These are phyloP conservation scores for Taeniopygia guttata DNA, from an alignment of 2,797 vertebrate species.

Conservation along the genomic window DNA sequence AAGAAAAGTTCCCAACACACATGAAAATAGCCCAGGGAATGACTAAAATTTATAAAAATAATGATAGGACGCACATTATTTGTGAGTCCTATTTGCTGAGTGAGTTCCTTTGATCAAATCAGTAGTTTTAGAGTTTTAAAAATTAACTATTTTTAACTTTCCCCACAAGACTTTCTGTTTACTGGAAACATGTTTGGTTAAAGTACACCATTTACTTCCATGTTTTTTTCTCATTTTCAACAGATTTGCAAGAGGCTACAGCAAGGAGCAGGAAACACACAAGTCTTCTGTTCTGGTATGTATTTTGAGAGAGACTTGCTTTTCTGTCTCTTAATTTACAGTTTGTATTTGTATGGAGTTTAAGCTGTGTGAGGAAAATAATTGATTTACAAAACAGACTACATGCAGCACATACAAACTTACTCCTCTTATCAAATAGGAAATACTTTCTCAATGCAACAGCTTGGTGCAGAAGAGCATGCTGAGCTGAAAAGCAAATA, in stretches of 20 bases:
- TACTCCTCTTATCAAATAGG: slow-evolving; percentile 41
- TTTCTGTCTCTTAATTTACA: slow-evolving; percentile 48
- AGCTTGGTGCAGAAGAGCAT: slow-evolving; percentile 68
- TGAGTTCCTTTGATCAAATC: background rate
- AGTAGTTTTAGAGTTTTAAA: background rate
- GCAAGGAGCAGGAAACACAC: background rate
- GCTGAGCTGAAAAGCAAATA: slow-evolving; percentile 76
- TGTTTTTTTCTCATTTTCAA: background rate
- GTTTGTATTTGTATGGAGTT: slow-evolving; percentile 19
- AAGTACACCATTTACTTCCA: background rate
- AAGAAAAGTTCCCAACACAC: background rate
- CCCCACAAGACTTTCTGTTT: background rate
- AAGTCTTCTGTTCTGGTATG: background rate
- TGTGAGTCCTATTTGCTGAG: too few species aligned
- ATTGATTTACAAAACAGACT: slow-evolving; percentile 67
- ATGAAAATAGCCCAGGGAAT: background rate
- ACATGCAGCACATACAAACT: slow-evolving; percentile 45
- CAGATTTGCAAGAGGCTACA: background rate
- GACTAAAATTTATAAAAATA: background rate
- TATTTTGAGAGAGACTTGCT: slow-evolving; percentile 37
- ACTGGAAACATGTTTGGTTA: background rate
- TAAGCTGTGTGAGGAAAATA: slow-evolving; percentile 19
- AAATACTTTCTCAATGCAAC: slow-evolving; percentile 66
- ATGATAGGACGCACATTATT: background rate
- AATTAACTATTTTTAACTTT: background rate